These are phyloP conservation scores for Merodon equestris DNA, from an alignment of 2,888 invertebrate genomes.

Conservation along the genomic window DNA sequence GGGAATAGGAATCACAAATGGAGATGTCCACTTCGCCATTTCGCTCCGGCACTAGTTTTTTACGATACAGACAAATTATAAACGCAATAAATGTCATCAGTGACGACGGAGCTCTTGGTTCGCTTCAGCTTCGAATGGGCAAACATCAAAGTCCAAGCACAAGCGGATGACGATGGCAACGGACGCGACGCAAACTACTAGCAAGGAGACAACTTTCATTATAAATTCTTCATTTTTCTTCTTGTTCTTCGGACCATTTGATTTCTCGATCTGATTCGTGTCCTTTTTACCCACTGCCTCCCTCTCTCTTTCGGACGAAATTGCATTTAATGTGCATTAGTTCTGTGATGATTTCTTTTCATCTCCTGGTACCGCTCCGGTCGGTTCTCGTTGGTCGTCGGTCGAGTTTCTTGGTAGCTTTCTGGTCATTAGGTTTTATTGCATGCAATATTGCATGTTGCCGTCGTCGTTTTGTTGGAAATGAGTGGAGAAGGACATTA, in stretches of 20 bases:
- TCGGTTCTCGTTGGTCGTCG: too few species aligned
- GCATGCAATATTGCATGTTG: constrained; percentile 34
- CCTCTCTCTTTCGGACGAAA: too few species aligned
- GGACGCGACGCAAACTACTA: neutral
- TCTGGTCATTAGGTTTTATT: constrained; percentile 67
- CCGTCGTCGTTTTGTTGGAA: neutral
- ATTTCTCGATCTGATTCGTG: constrained; percentile 66
- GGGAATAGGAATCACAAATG: constrained; percentile 3
- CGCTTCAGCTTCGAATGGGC: constrained; percentile 16
- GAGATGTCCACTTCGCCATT: constrained; percentile 27
- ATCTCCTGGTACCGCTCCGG: neutral
- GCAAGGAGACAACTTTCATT: constrained; percentile 61
- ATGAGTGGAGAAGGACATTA: neutral
- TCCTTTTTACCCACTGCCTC: constrained; percentile 60
- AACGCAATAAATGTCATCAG: constrained; percentile 55
- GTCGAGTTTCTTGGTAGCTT: neutral
- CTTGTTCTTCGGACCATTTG: constrained; percentile 61
- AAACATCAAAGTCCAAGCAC: neutral
- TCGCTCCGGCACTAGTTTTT: constrained; percentile 49
- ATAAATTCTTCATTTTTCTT: constrained; percentile 51
- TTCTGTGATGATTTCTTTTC: constrained; percentile 64
- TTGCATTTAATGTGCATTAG: constrained; percentile 68
- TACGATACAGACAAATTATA: constrained; percentile 62
- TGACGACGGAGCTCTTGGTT: constrained; percentile 39
- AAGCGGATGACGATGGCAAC: neutral